A percentile compares a stretch with the other conserved stretches of the same genome.
Evolutionary conservation across 2,888 invertebrate genomes (phyloP).

Genomic region (Anticlea derivata): DNA sequence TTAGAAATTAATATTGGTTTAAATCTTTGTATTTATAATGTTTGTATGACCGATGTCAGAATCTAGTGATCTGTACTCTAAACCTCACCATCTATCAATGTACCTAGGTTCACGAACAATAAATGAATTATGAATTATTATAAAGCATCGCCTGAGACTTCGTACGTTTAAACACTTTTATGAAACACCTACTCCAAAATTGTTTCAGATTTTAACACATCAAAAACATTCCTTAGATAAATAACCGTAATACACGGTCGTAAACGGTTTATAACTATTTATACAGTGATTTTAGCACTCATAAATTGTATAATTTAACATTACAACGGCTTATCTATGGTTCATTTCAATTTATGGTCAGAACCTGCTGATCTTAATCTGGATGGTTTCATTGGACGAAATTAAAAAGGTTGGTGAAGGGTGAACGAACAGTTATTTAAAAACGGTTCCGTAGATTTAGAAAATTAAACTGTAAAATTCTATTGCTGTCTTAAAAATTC

Average conservation of each 20-base stretch:
- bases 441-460: constrained; percentile 20
- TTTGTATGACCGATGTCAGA: too few species aligned
- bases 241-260: constrained; percentile 20
- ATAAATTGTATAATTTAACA: constrained; percentile 35
- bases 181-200: constrained; percentile 12
- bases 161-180: constrained; percentile 2
- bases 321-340: constrained; percentile 34
- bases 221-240: constrained; percentile 28
- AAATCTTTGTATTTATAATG: too few species aligned
- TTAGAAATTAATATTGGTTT: too few species aligned
- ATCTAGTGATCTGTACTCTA: too few species aligned
- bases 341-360: constrained; percentile 32
- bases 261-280: constrained; percentile 37
- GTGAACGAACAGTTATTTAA: background rate
- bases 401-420: constrained; percentile 23
- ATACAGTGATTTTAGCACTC: constrained; percentile 37
- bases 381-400: constrained; percentile 26
- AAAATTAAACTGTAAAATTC: too few species aligned
- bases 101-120: too few species aligned
- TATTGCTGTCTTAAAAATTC: too few species aligned
- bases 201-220: constrained; percentile 33
- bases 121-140: too few species aligned
- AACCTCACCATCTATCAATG: too few species aligned
- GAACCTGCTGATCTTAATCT: constrained; percentile 29
- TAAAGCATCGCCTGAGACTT: background rate